A percentile compares a stretch with the other conserved stretches of the same genome.
Evolutionary conservation across 1,140 invertebrate species (phyloP).

Genomic region (Drosophila jambulina): DNA sequence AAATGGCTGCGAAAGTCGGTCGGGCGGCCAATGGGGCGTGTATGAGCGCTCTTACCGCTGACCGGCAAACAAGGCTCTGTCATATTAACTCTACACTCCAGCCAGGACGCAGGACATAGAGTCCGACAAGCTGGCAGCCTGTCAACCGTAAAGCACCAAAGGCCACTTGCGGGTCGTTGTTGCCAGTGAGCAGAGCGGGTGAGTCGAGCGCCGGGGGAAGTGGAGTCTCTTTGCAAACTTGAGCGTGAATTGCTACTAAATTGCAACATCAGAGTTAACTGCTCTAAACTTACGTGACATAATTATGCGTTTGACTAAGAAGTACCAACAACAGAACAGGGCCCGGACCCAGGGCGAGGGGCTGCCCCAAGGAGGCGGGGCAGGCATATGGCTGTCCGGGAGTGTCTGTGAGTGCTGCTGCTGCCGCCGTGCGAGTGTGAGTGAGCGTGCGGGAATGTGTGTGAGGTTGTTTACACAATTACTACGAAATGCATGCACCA

Average conservation of each 20-base stretch:
- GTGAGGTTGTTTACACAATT: slow-evolving; percentile 73
- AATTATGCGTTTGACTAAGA: slow-evolving; percentile 80
- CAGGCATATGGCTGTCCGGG: slow-evolving; percentile 62
- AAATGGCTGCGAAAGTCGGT: slow-evolving; percentile 55
- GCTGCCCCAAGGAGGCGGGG: slow-evolving; percentile 11
- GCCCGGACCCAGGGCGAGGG: background rate
- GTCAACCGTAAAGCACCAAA: slow-evolving; percentile 65
- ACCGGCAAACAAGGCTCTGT: slow-evolving; percentile 65
- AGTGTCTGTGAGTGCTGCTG: slow-evolving; percentile 50
- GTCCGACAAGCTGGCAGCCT: slow-evolving; percentile 50
- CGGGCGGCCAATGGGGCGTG: slow-evolving; percentile 59
- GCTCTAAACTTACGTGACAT: slow-evolving; percentile 83
- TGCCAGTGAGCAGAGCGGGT: slow-evolving; percentile 1
- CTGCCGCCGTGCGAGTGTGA: slow-evolving; percentile 13
- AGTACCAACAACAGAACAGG: slow-evolving; percentile 44
- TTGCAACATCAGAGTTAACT: slow-evolving; percentile 79
- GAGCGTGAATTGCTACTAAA: slow-evolving; percentile 77
- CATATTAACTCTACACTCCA: slow-evolving; percentile 62
- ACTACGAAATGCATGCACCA: slow-evolving; percentile 75
- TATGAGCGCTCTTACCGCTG: slow-evolving; percentile 56
- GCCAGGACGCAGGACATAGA: slow-evolving; percentile 31
- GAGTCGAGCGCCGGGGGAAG: slow-evolving; percentile 3
- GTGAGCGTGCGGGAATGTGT: slow-evolving; percentile 19
- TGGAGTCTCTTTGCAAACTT: slow-evolving; percentile 56
- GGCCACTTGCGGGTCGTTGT: slow-evolving; percentile 53